phyloP scores from a whole-genome alignment of 64 coral and sea anemone genomes.

The Anthopleura sola region DNA sequence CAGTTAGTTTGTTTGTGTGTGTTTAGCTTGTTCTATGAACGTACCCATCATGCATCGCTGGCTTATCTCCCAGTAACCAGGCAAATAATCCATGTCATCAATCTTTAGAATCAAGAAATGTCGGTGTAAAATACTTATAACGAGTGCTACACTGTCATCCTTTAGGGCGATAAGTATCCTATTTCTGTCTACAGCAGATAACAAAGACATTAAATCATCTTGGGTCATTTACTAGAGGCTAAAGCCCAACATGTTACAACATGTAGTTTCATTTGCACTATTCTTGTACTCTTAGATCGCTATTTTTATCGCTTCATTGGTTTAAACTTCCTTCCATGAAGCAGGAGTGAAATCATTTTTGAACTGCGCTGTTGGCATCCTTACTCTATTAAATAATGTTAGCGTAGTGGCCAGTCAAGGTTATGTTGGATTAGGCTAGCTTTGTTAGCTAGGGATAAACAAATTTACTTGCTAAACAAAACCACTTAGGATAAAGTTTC shows the following conservation, averaged over 20 bases:
- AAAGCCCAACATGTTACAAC: not conserved
- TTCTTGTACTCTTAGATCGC: not conserved
- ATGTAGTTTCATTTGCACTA: not conserved
- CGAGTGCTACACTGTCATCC: not conserved
- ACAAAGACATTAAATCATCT: not conserved
- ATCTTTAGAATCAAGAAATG: not conserved
- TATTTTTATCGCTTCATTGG: not conserved
- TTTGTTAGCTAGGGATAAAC: no score
- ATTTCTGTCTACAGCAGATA: slow-evolving; percentile 3
- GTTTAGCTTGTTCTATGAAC: not conserved
- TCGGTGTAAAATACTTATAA: slow-evolving; percentile 14
- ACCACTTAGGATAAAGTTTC: not conserved
- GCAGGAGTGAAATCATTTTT: not conserved
- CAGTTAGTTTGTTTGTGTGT: no score
- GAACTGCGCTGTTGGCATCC: no score
- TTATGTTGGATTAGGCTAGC: no score
- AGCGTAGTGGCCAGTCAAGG: no score
- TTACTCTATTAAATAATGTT: no score
- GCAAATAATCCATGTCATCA: not conserved
- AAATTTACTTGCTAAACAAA: not conserved
- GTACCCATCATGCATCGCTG: not conserved
- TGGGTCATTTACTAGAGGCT: not conserved
- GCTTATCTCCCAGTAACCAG: not conserved
- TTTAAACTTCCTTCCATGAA: slow-evolving; percentile 1
- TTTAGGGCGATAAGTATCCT: not conserved